Conservation (phyloP, 1,140 invertebrate genomes). For the Cephus cinctus region DNA sequence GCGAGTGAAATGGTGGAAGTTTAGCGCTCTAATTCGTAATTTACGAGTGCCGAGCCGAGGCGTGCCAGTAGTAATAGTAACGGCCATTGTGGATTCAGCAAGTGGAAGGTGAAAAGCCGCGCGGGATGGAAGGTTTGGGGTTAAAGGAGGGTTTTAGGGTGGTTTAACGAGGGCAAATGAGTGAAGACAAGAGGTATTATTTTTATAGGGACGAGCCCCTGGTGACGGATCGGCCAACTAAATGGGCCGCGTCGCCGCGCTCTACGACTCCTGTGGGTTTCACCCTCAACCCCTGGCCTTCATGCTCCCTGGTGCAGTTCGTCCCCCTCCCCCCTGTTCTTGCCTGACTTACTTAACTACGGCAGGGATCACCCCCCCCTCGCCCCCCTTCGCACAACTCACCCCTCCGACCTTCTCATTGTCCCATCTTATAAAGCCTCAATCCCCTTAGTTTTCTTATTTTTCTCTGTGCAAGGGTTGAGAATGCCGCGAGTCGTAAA, state of each 20-base stretch:
- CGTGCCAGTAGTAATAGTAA: too few relatives aligned
- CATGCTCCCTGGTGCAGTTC: too few relatives aligned
- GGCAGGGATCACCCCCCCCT: too few relatives aligned
- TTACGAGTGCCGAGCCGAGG: slow-evolving; percentile 29
- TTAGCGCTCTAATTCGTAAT: slow-evolving; percentile 37
- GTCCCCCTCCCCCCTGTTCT: slow-evolving; percentile 13
- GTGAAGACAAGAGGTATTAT: slow-evolving; percentile 38
- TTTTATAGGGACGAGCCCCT: slow-evolving; percentile 30
- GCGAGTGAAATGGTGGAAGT: slow-evolving; percentile 29
- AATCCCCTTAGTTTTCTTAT: neutral
- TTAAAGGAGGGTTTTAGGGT: neutral
- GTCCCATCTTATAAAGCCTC: too few relatives aligned
- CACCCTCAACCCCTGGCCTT: too few relatives aligned
- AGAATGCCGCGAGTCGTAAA: slow-evolving; percentile 43
- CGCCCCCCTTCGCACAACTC: slow-evolving; percentile 6
- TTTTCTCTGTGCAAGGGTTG: slow-evolving; percentile 40
- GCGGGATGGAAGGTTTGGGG: slow-evolving; percentile 2
- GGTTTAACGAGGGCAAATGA: slow-evolving; percentile 30
- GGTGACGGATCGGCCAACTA: slow-evolving; percentile 12
- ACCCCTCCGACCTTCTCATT: too few relatives aligned
- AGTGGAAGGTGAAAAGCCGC: slow-evolving; percentile 1
- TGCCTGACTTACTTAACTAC: slow-evolving; percentile 6
- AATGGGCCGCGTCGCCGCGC: slow-evolving; percentile 24
- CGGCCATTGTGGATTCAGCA: too few relatives aligned
- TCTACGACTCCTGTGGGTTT: slow-evolving; percentile 36